Percentiles rank a stretch among this genome's conserved stretches.
phyloP scores from a whole-genome alignment of 2,797 vertebrate species.

The Sebastes trivittatus region DNA sequence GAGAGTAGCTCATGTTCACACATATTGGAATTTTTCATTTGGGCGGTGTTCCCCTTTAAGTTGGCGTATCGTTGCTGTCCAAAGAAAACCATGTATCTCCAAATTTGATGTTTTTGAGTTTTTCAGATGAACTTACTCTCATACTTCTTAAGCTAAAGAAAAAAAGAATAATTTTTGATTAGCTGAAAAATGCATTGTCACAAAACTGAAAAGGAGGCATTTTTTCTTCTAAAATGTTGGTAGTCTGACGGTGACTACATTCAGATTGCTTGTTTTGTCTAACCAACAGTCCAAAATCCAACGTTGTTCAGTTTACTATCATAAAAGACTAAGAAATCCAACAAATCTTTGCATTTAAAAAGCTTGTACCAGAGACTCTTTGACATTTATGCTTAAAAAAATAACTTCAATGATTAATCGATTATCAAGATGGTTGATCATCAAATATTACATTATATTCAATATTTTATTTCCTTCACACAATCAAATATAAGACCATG shows the following conservation, averaged over 20 bases:
- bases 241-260: too few relatives aligned
- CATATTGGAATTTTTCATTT: too few relatives aligned
- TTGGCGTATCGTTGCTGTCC: neutral
- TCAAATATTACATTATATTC: neutral
- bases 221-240: neutral
- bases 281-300: neutral
- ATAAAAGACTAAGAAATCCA: neutral
- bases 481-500: neutral
- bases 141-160: neutral
- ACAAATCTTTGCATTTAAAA: neutral
- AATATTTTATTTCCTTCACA: slow-evolving; percentile 4
- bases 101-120: neutral
- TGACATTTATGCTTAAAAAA: neutral
- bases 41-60: too few relatives aligned
- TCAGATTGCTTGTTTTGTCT: neutral
- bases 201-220: neutral
- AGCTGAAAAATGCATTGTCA: neutral
- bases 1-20: too few relatives aligned
- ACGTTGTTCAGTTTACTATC: neutral
- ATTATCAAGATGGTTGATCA: neutral
- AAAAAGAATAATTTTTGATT: neutral
- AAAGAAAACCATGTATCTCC: neutral
- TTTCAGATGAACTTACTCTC: neutral
- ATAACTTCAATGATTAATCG: neutral
- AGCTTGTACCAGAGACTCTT: neutral